Percentiles rank a stretch among this genome's conserved stretches.
These are phyloP conservation scores for Myxocyprinus asiaticus DNA, from an alignment of 2,113 vertebrate genomes.

Conservation along the genomic window DNA sequence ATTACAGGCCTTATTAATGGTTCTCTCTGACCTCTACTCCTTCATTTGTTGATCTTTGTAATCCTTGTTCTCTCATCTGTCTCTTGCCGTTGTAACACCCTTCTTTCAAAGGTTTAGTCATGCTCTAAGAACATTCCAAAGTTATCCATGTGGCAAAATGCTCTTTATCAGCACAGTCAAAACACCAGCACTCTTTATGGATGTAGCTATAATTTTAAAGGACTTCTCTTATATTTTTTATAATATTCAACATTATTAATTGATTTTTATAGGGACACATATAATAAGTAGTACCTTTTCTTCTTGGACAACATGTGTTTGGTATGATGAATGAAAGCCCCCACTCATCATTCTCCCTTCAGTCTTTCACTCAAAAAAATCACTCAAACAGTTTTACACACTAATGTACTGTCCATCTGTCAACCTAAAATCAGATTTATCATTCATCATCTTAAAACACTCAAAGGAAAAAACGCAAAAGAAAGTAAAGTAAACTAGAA, in stretches of 20 bases:
- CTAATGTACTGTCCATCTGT: background rate
- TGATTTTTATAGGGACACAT: background rate
- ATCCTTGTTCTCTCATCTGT: slow-evolving; percentile 21
- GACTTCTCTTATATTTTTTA: background rate
- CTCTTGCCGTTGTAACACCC: background rate
- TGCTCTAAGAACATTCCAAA: slow-evolving; percentile 24
- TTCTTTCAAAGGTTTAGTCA: slow-evolving; percentile 5
- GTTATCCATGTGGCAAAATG: slow-evolving; percentile 22
- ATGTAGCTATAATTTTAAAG: slow-evolving; percentile 1
- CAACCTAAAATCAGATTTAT: background rate
- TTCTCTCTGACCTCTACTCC: slow-evolving; percentile 22
- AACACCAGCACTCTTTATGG: background rate
- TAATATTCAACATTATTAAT: background rate
- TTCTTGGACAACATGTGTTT: background rate
- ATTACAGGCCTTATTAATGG: slow-evolving; percentile 1
- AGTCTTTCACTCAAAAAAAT: too few relatives aligned
- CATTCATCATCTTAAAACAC: background rate
- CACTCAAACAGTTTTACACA: background rate
- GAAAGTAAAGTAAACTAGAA: background rate
- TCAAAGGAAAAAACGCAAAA: slow-evolving; percentile 1
- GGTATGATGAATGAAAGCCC: background rate
- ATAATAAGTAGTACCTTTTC: background rate
- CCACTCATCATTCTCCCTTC: too few relatives aligned
- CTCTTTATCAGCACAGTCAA: slow-evolving; percentile 1
- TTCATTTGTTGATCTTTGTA: slow-evolving; percentile 24